Percentiles rank a stretch among this genome's conserved stretches.
phyloP scores from a whole-genome alignment of 2,797 vertebrate species.

The Eremophila alpestris region DNA sequence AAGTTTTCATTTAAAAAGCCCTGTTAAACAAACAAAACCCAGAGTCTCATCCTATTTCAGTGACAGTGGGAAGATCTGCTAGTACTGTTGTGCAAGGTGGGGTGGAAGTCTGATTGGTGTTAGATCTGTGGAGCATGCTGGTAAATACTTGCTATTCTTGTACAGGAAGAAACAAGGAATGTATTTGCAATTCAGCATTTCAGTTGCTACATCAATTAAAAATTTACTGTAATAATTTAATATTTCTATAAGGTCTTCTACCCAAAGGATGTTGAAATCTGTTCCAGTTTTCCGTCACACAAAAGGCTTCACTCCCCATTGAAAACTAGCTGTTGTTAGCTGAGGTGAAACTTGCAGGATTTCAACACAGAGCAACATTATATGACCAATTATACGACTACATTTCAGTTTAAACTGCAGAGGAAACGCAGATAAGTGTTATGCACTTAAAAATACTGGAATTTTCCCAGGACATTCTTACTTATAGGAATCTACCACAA shows the following conservation, averaged over 20 bases:
- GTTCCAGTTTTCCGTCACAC: background rate
- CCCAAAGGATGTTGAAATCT: background rate
- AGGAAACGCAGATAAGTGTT: background rate
- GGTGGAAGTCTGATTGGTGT: background rate
- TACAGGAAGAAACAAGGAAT: background rate
- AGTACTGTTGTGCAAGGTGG: background rate
- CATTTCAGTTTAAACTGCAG: background rate
- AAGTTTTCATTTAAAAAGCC: constrained; percentile 50
- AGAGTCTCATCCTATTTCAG: background rate
- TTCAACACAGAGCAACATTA: background rate
- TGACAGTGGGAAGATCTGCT: background rate
- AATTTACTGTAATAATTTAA: background rate
- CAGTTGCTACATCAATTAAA: background rate
- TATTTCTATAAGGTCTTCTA: background rate
- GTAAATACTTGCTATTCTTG: background rate
- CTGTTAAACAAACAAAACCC: constrained; percentile 54
- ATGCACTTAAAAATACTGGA: background rate
- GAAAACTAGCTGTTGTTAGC: background rate
- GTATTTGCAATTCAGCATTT: background rate
- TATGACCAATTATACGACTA: background rate
- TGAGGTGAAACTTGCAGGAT: background rate
- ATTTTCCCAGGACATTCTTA: background rate
- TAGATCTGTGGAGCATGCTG: background rate
- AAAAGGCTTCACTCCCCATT: background rate
- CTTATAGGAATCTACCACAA: background rate